Evolutionary conservation across 2,113 vertebrate species (phyloP), one percentile per base, ranked within the genome.

Genomic region (Tonatia bakeri): DNA sequence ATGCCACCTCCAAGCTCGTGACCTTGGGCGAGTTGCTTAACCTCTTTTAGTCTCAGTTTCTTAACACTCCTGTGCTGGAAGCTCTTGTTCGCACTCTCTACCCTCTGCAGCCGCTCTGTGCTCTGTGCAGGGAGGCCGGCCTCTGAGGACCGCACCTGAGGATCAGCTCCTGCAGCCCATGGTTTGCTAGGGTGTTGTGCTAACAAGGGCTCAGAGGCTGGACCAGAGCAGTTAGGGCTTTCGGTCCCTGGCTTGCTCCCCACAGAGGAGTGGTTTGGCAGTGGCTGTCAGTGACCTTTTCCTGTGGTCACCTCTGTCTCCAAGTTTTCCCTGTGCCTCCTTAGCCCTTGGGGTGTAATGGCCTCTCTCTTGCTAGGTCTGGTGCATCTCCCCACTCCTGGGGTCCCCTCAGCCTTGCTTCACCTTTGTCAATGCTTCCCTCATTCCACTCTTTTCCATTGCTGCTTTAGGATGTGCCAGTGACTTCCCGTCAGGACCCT

Each of bases 81-180:
- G 20, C 7, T 19, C 50, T 69, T 22, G 0, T 54, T 24, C 1
- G 1, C 50, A 1, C 12, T 31, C 69, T 81, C 40, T 7, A 0
- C 54, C 4, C 17, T 61, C 17, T 56, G 17, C n/a, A 22, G 24
- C 19, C 1, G 2, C 54, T 22, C 54, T 56, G 54, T 0, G 31
- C 24, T 76, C 19, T 10, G 73, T 1, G 0, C 47, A 36, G 47
- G 36, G 75, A 50, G 76, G 75, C 31, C 2, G 4, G 75, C 75
- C 76, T 36, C 22, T 13, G 20, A 50, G 69, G 26, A 15, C 17
- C 3, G 2, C 12, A 2, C 11, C 85, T 61, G 36, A 26, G 24
- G 67, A 3, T 31, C 47, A 1, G 20, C 33, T 9, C n/a, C 54
- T 5, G 12, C 5, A 4, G 31, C 56, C 28, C n/a, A 54, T 31